These are phyloP conservation scores for Chymomyza fuscimana DNA, from an alignment of 2,888 invertebrate species.

Conservation along the genomic window DNA sequence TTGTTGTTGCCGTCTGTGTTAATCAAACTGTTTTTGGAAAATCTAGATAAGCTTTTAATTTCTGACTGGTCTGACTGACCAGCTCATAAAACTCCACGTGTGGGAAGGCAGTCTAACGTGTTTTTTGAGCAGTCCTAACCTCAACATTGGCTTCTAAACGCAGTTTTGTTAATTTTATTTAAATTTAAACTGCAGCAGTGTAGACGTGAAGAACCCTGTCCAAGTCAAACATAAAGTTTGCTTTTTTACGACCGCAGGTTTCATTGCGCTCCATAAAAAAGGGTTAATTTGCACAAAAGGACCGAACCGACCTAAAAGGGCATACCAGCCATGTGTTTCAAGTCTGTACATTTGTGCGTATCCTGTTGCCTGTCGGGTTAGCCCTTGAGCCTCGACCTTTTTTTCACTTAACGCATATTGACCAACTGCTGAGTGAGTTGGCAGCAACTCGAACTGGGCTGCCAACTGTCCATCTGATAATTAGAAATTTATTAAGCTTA, in stretches of 20 bases:
- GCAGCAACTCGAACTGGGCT: neutral
- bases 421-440: constrained; percentile 7
- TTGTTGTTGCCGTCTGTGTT: constrained; percentile 54
- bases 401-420: constrained; percentile 60
- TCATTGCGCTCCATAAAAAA: constrained; percentile 52
- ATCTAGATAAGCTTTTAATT: constrained; percentile 75
- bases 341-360: neutral
- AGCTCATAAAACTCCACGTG: constrained; percentile 54
- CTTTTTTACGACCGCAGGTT: constrained; percentile 66
- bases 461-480: constrained; percentile 68
- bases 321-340: neutral
- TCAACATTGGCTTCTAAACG: constrained; percentile 23
- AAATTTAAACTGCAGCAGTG: constrained; percentile 70
- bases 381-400: constrained; percentile 57
- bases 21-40: constrained; percentile 71
- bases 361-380: constrained; percentile 27
- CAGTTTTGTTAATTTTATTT: constrained; percentile 74
- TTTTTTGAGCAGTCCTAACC: neutral
- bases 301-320: neutral
- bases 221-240: constrained; percentile 57
- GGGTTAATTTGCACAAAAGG: constrained; percentile 65
- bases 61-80: constrained; percentile 42
- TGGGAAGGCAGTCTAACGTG: constrained; percentile 50
- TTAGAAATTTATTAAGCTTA: constrained; percentile 74
- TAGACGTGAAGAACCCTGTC: constrained; percentile 16